These are phyloP conservation scores for Dendrocopos noguchii DNA, from an alignment of 2,113 vertebrate species.

Conservation along the genomic window DNA sequence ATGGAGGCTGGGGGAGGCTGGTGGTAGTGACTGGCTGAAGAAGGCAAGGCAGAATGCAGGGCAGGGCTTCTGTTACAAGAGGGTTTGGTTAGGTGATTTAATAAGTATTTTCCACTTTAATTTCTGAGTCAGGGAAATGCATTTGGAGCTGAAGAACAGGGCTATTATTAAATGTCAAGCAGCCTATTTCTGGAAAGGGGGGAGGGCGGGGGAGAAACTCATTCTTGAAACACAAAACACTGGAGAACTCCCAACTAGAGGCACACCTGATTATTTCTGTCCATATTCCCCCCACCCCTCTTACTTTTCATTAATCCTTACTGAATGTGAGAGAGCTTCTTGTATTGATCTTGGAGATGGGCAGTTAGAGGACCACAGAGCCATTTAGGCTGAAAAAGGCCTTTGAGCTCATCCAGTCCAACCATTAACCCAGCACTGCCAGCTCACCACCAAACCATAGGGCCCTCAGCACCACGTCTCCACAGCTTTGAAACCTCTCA, in stretches of 20 bases:
- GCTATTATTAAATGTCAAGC: conserved; percentile 45
- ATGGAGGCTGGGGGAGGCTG: fast-evolving
- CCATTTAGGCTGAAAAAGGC: too few species aligned
- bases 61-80: not conserved
- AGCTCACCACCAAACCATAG: too few species aligned
- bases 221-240: conserved; percentile 9
- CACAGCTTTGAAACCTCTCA: too few species aligned
- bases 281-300: not conserved
- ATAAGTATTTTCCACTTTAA: conserved; percentile 1
- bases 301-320: not conserved
- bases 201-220: not conserved
- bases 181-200: not conserved
- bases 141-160: conserved; percentile 31
- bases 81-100: not conserved
- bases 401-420: too few species aligned
- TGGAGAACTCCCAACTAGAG: not conserved
- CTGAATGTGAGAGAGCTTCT: not conserved
- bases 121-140: not conserved
- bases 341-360: conserved; percentile 3
- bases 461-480: too few species aligned
- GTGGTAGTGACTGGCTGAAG: not conserved
- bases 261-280: not conserved
- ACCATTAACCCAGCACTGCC: too few species aligned
- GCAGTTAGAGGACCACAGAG: not conserved
- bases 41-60: not conserved